Evolutionary conservation across 2,888 invertebrate genomes (phyloP), one percentile per base, ranked within the genome.

Genomic region (Phaedon cochleariae): DNA sequence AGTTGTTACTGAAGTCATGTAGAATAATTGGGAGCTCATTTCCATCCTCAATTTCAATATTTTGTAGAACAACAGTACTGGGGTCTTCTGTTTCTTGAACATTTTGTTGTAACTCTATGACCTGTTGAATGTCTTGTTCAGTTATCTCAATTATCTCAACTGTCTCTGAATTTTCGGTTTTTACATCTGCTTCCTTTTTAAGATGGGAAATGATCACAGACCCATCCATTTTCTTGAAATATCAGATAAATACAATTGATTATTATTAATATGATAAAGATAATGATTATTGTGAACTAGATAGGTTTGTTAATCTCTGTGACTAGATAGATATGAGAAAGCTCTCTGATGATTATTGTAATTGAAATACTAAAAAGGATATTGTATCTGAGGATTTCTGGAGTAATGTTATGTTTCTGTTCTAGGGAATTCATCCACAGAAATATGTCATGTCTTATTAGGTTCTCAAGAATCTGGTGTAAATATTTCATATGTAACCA

Each of bases 61-160:
- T 77, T 55, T 76, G 76, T 15, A 78, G 68, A 22, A 77, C 74
- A 4, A 78, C 73, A 12, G 75, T 73, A 15, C 15, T 41, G 41
- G 41, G 29, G 6, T 63, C 68, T 57, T 73, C 70, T 7, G 45
- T 6, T 18, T 45, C 46, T 29, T 29, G 12, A 17, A 17, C 41
- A 22, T 59, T n/a, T 49, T 52, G 41, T 46, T 41, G 15, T 41
- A 15, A 15, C 1, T 41, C 41, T 2, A 41, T 15, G 2, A 41
- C 41, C 12, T n/a, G 15, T 26, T 52, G 45, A 10, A 49, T n/a
- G n/a, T n/a, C 31, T 64, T 67, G 62, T 31, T 60, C 59, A 29
- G n/a, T n/a, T n/a, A n/a, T n/a, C n/a, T 63, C 65, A 10, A 52
- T 61, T 15, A 45, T 26, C 48, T 64, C 62, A 15, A 60, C 45